Base-by-base conservation (phyloP, 2,797 vertebrate species). In the Neomorphus geoffroyi region DNA sequence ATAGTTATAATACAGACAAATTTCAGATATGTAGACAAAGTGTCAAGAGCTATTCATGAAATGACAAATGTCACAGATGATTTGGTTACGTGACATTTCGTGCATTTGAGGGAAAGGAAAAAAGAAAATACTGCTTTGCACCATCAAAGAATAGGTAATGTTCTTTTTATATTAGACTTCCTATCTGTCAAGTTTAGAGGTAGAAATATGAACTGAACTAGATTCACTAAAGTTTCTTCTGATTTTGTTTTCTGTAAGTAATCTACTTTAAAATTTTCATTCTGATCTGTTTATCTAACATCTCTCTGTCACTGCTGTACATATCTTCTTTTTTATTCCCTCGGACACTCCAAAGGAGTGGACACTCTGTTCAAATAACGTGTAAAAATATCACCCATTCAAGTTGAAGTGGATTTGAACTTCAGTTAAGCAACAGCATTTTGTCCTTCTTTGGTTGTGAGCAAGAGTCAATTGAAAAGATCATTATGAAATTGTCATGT, bases 401-500 rank as follows among this genome's bases (percentile, higher is more conserved):
- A 75, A 73, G 28, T 83, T 80, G 37, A 88, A 85, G 18, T 77
- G 60, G 11, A 37, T 46, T 61, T 78, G n/a, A 91, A 45, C 45
- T 24, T 18, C 69, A 89, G 14, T 62, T 88, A 90, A 71, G 43
- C 26, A 83, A 41, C 18, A 84, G 27, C 28, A 62, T 21, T 74
- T 95, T 86, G 43, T 18, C 62, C 19, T 64, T 92, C 43, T 39
- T 81, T 43, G 53, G 9, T 35, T 65, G 45, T 80, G 79, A 94
- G 61, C 35, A 46, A 90, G 82, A 57, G 15, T 27, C 2, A 37
- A 57, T 45, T 92, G 37, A 86, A 93, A 93, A 87, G 74, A 87
- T 93, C 16, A 22, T 95, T 91, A 91, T 58, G 17, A 91, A 94
- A 67, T 66, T 90, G 41, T 79, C 45, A 46, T 91, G 66, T 77